Evolutionary conservation across 2,113 vertebrate genomes (phyloP).

Genomic region (Grantiella picta): DNA sequence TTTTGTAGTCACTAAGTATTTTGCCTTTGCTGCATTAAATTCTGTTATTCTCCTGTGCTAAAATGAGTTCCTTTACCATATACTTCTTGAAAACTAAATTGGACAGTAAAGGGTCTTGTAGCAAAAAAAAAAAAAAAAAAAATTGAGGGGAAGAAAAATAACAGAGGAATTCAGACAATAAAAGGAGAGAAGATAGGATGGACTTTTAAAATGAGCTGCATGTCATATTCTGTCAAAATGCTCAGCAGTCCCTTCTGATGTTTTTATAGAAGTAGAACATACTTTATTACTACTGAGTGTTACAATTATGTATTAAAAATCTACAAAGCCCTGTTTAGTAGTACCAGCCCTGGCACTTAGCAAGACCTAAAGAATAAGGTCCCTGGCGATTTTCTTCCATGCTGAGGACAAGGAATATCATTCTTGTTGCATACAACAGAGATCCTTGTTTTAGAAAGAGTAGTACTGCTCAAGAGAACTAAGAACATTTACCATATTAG

Average conservation of each 20-base stretch:
- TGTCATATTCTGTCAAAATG: neutral
- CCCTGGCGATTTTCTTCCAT: neutral
- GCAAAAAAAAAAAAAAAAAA: neutral
- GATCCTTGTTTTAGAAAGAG: neutral
- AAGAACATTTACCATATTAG: neutral
- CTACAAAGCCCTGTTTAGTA: neutral
- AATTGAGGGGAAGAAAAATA: accelerated
- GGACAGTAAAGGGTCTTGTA: neutral
- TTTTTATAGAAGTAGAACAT: neutral
- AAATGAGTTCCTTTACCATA: neutral
- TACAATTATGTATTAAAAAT: neutral
- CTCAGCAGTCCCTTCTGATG: neutral
- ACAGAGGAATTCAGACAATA: neutral
- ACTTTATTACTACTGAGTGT: neutral
- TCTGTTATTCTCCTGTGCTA: neutral
- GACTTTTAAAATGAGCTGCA: accelerated
- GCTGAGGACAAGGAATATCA: neutral
- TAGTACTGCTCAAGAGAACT: neutral
- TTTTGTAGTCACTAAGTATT: neutral
- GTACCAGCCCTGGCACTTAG: neutral
- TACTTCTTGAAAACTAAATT: neutral
- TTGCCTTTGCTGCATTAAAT: neutral
- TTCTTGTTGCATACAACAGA: neutral
- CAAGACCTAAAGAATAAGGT: neutral
- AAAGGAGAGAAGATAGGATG: neutral